Base-by-base conservation (phyloP, 2,888 invertebrate species). In the Clitarchus hookeri region DNA sequence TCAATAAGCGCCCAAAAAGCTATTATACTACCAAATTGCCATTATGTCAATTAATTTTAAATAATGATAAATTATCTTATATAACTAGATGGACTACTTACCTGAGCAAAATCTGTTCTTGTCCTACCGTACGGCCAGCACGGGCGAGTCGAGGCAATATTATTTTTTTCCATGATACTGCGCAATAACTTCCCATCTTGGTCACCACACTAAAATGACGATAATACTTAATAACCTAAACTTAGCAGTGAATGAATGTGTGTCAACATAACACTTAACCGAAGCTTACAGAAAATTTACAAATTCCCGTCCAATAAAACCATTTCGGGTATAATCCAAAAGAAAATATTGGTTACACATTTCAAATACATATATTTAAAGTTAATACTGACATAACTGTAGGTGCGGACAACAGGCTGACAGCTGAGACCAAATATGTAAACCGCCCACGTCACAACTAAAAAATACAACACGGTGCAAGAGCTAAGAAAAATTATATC, bases 381-480 rank as follows among this genome's bases (percentile, higher is more conserved):
- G 8, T 6, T 6, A 65, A 65, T 3, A 36, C 44, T 82, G 82
- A 82, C 82, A 36, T 82, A 27, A 82, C 36, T 82, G 36, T 27
- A 82, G 36, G 27, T 27, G 82, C 82, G 27, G 84, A 36, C 86
- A 79, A 53, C 78, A 53, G 25, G 54, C 86, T 86, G 86, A 86
- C 86, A 86, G 86, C 86, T 86, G 84, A 86, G 86, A 86, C 86
- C 86, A 86, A 86, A 86, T 86, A 85, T 83, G 86, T 86, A 86
- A 85, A 86, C 83, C 86, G 85, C 86, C 86, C 85, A 86, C 86
- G 86, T 86, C 86, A 86, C 85, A 53, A 85, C 84, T 80, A 54
- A 11, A 25, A 23, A 83, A 65, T 65, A 83, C 44, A 44, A n/a
- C 83, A 44, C 19, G 16, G 25, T 54, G 9, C 26, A 44, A 54